Evolutionary conservation across 2,113 vertebrate species (phyloP).

Genomic region (Phrynosoma platyrhinos): DNA sequence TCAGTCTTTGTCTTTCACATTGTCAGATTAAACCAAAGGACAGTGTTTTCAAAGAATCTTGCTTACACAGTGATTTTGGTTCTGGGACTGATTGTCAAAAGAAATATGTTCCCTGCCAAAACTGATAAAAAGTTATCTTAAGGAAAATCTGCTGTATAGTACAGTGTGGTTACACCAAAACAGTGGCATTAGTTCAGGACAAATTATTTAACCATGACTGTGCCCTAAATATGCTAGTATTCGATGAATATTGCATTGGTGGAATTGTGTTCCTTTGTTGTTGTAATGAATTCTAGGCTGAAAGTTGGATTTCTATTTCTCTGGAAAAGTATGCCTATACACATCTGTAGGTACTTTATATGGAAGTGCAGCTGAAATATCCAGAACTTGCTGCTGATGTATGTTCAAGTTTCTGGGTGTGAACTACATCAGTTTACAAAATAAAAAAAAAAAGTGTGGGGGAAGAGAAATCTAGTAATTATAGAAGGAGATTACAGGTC

Average conservation of each 20-base stretch:
- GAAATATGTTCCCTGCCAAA: slow-evolving; percentile 53
- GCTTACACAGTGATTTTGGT: slow-evolving; percentile 56
- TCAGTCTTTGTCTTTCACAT: slow-evolving; percentile 36
- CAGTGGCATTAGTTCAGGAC: not conserved
- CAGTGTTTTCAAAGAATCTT: slow-evolving; percentile 40
- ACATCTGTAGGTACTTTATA: too few species aligned
- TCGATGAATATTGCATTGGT: not conserved
- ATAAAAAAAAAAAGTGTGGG: too few species aligned
- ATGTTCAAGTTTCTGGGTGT: too few species aligned
- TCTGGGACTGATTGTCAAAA: slow-evolving; percentile 30
- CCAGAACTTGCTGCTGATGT: too few species aligned
- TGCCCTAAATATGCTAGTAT: too few species aligned
- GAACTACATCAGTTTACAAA: too few species aligned
- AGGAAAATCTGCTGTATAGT: slow-evolving; percentile 30
- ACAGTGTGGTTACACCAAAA: not conserved
- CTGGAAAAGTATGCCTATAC: not conserved
- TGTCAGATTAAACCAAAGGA: slow-evolving; percentile 46
- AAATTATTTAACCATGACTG: not conserved
- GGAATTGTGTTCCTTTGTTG: not conserved
- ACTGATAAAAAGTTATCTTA: slow-evolving; percentile 61
- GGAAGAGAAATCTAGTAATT: too few species aligned
- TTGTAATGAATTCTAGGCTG: not conserved
- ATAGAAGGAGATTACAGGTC: too few species aligned
- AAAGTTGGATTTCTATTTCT: not conserved
- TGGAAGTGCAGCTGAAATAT: too few species aligned